Percentiles rank a stretch among this genome's conserved stretches.
These are phyloP conservation scores for Suillia variegata DNA, from an alignment of 2,888 invertebrate species.

Conservation along the genomic window DNA sequence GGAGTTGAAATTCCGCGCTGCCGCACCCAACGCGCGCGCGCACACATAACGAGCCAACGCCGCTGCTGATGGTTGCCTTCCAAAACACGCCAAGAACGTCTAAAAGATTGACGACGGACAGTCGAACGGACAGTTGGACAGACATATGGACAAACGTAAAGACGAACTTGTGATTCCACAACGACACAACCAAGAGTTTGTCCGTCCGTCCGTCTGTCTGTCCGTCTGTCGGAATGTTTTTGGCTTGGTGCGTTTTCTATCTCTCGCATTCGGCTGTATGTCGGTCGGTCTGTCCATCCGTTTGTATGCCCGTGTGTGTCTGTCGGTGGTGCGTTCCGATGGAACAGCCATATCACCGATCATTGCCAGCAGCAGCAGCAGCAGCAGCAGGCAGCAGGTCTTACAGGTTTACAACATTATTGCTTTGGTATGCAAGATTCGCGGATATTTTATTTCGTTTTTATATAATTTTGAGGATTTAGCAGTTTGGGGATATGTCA, in stretches of 20 bases:
- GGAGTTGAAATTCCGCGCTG: slow-evolving; percentile 33
- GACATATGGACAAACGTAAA: too few species aligned
- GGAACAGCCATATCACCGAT: neutral
- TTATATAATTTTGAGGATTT: neutral
- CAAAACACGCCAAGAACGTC: neutral
- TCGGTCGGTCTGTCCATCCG: neutral
- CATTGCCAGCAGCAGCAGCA: slow-evolving; percentile 11
- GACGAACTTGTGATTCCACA: slow-evolving; percentile 1
- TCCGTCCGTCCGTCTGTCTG: neutral
- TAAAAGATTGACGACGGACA: too few species aligned
- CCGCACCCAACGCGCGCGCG: slow-evolving; percentile 34
- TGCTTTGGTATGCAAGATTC: slow-evolving; percentile 31
- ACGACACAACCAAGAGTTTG: slow-evolving; percentile 3
- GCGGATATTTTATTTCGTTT: slow-evolving; percentile 22
- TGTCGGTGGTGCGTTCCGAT: neutral
- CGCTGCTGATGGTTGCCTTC: neutral
- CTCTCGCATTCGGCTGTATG: too few species aligned
- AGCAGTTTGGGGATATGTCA: too few species aligned
- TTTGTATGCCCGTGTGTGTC: neutral
- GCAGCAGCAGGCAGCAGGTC: slow-evolving; percentile 22
- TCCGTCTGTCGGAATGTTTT: neutral
- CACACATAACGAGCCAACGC: neutral
- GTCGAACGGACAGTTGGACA: too few species aligned
- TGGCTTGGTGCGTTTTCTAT: neutral
- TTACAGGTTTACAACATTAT: slow-evolving; percentile 32